Percentiles rank a stretch among this genome's conserved stretches.
Evolutionary conservation across 2,888 invertebrate species (phyloP).

Genomic region (Caenorhabditis auriculariae): DNA sequence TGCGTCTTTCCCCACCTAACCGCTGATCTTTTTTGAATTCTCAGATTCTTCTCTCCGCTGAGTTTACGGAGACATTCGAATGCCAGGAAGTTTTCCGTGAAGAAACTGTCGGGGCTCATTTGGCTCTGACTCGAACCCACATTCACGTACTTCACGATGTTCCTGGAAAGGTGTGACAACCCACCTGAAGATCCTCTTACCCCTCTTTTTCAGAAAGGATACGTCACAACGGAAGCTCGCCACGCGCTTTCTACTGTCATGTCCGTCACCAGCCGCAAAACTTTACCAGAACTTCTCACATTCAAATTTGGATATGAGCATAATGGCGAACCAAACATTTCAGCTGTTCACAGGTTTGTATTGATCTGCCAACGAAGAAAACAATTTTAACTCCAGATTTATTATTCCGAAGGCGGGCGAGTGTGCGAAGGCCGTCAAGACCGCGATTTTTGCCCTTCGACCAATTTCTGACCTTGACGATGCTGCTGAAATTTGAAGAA

Average conservation of each 20-base stretch:
- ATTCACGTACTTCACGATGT: slow-evolving; percentile 53
- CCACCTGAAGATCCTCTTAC: too few species aligned
- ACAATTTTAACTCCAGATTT: slow-evolving; percentile 34
- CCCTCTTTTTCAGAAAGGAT: slow-evolving; percentile 67
- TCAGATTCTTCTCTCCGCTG: slow-evolving; percentile 67
- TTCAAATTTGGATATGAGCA: slow-evolving; percentile 69
- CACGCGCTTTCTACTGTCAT: slow-evolving; percentile 87
- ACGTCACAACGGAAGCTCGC: slow-evolving; percentile 82
- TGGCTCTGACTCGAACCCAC: slow-evolving; percentile 56
- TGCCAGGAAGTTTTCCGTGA: slow-evolving; percentile 82
- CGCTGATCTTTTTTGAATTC: slow-evolving; percentile 3
- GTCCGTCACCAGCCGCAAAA: slow-evolving; percentile 93
- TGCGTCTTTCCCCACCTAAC: slow-evolving; percentile 3
- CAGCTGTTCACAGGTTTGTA: slow-evolving; percentile 44
- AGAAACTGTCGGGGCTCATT: slow-evolving; percentile 33
- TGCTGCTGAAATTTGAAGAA: too few species aligned
- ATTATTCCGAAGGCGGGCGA: slow-evolving; percentile 61
- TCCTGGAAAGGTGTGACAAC: slow-evolving; percentile 20
- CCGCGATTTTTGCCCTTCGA: slow-evolving; percentile 53
- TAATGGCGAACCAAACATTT: slow-evolving; percentile 53
- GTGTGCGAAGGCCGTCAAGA: slow-evolving; percentile 61
- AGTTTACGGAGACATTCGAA: slow-evolving; percentile 81
- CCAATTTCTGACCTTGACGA: slow-evolving; percentile 22
- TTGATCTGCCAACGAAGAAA: not conserved
- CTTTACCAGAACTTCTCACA: slow-evolving; percentile 91